Percentiles rank a stretch among this genome's conserved stretches.
These are phyloP conservation scores for Fulica atra DNA, from an alignment of 2,113 vertebrate genomes.

Conservation along the genomic window DNA sequence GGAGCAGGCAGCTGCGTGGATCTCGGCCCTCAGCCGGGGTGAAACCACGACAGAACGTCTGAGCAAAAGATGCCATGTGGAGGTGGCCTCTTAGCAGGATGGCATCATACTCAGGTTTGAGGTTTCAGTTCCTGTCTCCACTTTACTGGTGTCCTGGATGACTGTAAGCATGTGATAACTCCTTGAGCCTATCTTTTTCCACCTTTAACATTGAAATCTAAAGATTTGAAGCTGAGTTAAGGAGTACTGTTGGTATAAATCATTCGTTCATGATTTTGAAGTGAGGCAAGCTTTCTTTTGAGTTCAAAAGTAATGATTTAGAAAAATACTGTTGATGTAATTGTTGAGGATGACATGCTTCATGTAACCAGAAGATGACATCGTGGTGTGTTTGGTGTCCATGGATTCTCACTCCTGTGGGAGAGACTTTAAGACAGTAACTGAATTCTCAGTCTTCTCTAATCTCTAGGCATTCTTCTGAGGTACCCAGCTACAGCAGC, in stretches of 20 bases:
- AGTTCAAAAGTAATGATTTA: not conserved
- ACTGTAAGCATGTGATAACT: rapidly evolving
- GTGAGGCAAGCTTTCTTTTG: not conserved
- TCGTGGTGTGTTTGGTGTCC: not conserved
- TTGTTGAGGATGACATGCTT: not conserved
- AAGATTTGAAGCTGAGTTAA: not conserved
- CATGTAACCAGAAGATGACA: too few species aligned
- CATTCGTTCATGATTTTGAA: not conserved
- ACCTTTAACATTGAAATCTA: not conserved
- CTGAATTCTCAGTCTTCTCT: not conserved
- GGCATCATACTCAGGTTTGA: not conserved
- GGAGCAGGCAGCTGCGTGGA: too few species aligned
- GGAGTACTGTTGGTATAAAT: not conserved
- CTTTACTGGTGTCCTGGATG: not conserved
- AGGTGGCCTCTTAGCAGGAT: not conserved
- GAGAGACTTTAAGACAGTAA: not conserved
- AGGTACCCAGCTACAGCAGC: too few species aligned
- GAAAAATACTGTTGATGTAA: not conserved
- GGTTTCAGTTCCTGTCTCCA: not conserved
- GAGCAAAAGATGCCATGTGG: not conserved
- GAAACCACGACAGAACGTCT: too few species aligned
- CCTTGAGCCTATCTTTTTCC: not conserved
- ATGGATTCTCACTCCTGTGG: not conserved
- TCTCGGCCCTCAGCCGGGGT: too few species aligned
- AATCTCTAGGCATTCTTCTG: not conserved